A percentile compares a stretch with the other conserved stretches of the same genome.
Evolutionary conservation across 2,797 vertebrate species (phyloP).

Genomic region (Fratercula arctica): DNA sequence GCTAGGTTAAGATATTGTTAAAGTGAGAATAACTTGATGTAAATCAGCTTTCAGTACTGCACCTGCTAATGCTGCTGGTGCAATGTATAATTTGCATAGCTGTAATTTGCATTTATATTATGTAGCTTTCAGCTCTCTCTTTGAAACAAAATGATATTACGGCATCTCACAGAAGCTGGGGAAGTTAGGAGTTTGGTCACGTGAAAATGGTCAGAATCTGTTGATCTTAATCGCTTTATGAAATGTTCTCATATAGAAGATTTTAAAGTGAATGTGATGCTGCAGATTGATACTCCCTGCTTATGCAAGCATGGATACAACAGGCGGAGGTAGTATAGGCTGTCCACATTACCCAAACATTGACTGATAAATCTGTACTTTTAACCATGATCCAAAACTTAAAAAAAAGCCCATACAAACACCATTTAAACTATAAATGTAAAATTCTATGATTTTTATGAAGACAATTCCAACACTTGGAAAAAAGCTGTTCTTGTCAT

Average conservation of each 20-base stretch:
- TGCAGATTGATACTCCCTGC: not conserved
- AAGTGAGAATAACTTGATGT: conserved; percentile 2
- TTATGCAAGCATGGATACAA: not conserved
- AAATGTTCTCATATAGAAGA: not conserved
- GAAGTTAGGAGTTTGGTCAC: not conserved
- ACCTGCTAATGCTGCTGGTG: conserved; percentile 16
- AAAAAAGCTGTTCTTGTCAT: not conserved
- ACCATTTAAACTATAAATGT: not conserved
- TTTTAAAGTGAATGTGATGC: not conserved
- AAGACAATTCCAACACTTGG: not conserved
- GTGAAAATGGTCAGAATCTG: not conserved
- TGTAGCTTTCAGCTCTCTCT: not conserved
- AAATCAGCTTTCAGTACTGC: conserved; percentile 14
- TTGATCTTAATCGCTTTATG: not conserved
- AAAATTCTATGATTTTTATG: not conserved
- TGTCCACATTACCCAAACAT: not conserved
- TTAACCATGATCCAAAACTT: not conserved
- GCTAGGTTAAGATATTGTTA: not conserved
- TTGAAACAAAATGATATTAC: not conserved
- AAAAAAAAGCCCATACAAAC: not conserved
- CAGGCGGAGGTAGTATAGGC: not conserved
- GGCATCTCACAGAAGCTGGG: not conserved
- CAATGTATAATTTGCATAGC: not conserved
- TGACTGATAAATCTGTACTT: not conserved
- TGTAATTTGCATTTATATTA: conserved; percentile 37